Evolutionary conservation across 2,888 invertebrate species (phyloP), one percentile per base, ranked within the genome.

Genomic region (Dolichomitus sp.): DNA sequence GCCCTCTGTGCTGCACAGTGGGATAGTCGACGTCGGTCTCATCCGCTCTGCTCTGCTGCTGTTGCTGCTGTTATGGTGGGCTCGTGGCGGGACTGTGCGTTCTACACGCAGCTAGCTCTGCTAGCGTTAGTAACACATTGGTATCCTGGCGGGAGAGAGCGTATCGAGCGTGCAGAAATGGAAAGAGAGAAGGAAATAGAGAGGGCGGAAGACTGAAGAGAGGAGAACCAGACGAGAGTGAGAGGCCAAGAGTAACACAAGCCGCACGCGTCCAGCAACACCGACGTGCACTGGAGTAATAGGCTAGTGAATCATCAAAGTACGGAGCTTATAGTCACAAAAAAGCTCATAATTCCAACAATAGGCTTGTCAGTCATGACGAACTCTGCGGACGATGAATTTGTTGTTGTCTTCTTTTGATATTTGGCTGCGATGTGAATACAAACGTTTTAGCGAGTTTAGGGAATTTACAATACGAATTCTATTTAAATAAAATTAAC

Each of bases 131-230:
- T 17, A 61, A 27, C 5, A 27, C 14, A 45, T 68, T 17, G 66
- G 59, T 57, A 73, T 72, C 30, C 54, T 30, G 37, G 48, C 37
- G 61, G 14, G 37, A 65, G 48, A 42, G 70, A 75, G 79, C 37
- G 79, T 79, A 83, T 83, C 82, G 82, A 74, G 82, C 79, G 75
- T 72, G 70, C 75, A 61, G 82, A 83, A 79, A 79, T 76, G 79
- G 72, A 79, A 83, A 83, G 80, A 59, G 72, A 14, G 37, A 48
- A 50, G 33, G 33, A 40, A 11, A 23, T 59, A 57, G 65, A 33
- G 74, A 45, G 63, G 48, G 12, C 54, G 40, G 23, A 40, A 30
- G 59, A 37, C 37, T 37, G 37, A 45, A 54, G 72, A 73, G 45
- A 57, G 79, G 40, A 33, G 65, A 70, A 52, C 69, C 73, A 75